These are phyloP conservation scores for Phylloscopus whistleri DNA, from an alignment of 2,113 vertebrate species.

Conservation along the genomic window DNA sequence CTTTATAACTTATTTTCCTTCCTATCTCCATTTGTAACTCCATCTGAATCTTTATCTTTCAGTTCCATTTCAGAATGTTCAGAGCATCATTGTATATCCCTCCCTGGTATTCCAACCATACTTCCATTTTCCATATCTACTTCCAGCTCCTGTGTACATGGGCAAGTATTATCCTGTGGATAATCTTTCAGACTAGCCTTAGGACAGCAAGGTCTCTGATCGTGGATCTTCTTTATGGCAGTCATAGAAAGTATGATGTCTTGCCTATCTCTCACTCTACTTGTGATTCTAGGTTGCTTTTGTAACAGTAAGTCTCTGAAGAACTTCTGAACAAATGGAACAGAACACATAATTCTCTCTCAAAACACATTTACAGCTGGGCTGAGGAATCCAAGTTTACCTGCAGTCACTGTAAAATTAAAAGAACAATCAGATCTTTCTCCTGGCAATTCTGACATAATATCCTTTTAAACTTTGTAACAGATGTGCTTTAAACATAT, in stretches of 20 bases:
- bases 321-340: neutral
- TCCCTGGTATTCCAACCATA: neutral
- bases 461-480: neutral
- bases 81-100: neutral
- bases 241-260: neutral
- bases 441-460: neutral
- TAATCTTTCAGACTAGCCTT: neutral
- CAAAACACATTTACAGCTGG: neutral
- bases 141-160: neutral
- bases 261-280: neutral
- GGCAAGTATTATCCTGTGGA: neutral
- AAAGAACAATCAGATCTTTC: constrained; percentile 3
- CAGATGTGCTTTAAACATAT: neutral
- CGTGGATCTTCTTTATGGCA: neutral
- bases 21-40: neutral
- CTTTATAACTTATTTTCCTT: neutral
- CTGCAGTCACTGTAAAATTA: neutral
- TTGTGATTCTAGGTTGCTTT: neutral
- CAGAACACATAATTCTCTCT: neutral
- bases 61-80: neutral
- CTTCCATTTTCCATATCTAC: neutral
- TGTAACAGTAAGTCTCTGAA: neutral
- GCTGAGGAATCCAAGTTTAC: neutral
- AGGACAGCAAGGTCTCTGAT: neutral
- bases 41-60: neutral